Evolutionary conservation across 2,113 vertebrate genomes (phyloP).

Genomic region (Chrysochloris asiatica): DNA sequence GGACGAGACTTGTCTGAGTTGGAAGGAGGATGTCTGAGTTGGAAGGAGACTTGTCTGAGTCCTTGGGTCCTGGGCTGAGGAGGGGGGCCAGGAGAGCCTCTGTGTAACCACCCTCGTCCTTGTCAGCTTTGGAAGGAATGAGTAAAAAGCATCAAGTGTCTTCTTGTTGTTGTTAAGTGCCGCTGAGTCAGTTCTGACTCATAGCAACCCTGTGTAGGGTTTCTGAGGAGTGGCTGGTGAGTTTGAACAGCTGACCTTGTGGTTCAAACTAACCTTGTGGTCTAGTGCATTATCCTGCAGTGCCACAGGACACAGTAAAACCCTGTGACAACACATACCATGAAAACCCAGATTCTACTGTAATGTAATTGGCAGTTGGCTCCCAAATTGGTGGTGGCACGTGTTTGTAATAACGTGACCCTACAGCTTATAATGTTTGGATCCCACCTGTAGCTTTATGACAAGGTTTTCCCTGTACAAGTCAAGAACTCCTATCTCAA

Average conservation of each 20-base stretch:
- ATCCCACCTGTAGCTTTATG: neutral
- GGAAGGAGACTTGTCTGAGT: neutral
- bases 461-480: neutral
- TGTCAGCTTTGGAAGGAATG: slow-evolving; percentile 21
- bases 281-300: too few relatives aligned
- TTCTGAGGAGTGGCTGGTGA: too few relatives aligned
- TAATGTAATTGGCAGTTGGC: neutral
- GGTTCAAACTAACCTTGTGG: too few relatives aligned
- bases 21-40: too few relatives aligned
- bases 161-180: too few relatives aligned
- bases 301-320: neutral
- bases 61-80: neutral
- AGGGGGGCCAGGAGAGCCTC: neutral
- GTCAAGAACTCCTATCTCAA: neutral
- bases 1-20: neutral
- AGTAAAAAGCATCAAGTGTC: neutral
- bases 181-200: too few relatives aligned
- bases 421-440: neutral
- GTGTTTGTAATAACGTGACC: neutral
- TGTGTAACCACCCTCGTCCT: neutral
- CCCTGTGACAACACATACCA: neutral
- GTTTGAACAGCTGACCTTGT: too few relatives aligned
- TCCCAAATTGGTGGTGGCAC: rapidly evolving
- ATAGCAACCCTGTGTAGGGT: too few relatives aligned
- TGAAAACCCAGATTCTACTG: neutral